Conservation (phyloP, 2,888 invertebrate species). For the Dyspetes luteomarginatus region DNA sequence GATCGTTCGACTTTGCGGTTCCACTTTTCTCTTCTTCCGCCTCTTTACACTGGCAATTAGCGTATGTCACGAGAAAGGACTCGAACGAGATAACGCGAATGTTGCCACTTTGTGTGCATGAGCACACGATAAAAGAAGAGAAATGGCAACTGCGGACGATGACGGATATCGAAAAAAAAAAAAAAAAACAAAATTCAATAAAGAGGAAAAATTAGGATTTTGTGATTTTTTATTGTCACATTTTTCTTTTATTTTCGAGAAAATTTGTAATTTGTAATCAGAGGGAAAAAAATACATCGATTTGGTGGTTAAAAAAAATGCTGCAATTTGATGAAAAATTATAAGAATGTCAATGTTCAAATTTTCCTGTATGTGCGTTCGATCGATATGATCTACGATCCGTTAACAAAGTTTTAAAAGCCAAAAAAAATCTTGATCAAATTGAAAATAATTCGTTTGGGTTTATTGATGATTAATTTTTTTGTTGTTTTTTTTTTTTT, state of each 20-base stretch:
- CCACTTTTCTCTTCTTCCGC: conserved; percentile 58
- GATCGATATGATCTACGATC: too few species aligned
- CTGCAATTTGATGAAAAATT: too few species aligned
- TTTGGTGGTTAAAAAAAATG: too few species aligned
- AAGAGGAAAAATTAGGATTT: too few species aligned
- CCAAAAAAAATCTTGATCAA: neutral
- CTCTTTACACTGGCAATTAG: conserved; percentile 56
- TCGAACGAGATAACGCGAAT: conserved; percentile 9
- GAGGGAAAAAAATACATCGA: too few species aligned
- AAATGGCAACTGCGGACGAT: neutral
- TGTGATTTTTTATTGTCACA: too few species aligned
- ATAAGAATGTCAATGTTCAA: too few species aligned
- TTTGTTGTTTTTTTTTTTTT: neutral
- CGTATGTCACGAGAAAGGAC: conserved; percentile 41
- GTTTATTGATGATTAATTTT: neutral
- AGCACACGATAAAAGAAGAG: neutral
- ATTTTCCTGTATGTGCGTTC: too few species aligned
- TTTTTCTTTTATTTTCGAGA: too few species aligned
- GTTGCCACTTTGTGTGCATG: neutral
- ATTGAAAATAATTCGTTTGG: neutral
- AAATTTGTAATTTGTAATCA: too few species aligned
- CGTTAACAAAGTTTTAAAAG: neutral
- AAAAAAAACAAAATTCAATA: neutral
- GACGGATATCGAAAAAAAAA: neutral
- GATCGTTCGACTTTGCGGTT: conserved; percentile 53